phyloP scores from a whole-genome alignment of 2,888 invertebrate species.

The Volucella inflata region DNA sequence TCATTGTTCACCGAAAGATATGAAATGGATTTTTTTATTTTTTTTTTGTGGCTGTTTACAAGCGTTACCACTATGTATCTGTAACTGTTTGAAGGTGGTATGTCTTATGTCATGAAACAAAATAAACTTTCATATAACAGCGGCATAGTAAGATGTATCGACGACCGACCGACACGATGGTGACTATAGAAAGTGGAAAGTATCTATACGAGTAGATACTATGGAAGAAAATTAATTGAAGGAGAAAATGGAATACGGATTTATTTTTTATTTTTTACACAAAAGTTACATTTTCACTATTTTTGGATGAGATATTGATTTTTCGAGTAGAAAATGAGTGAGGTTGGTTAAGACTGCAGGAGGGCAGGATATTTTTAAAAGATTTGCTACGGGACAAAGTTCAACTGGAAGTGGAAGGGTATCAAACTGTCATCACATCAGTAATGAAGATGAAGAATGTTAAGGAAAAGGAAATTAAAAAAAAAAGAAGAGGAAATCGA shows the following conservation, averaged over 20 bases:
- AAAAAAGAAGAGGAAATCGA: too few relatives aligned
- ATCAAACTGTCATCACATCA: too few relatives aligned
- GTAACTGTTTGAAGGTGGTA: constrained; percentile 61
- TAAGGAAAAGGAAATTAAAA: too few relatives aligned
- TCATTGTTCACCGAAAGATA: constrained; percentile 52
- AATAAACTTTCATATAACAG: constrained; percentile 52
- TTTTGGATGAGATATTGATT: constrained; percentile 34
- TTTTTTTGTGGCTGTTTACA: too few relatives aligned
- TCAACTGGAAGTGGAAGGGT: neutral
- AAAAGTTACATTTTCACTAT: constrained; percentile 56
- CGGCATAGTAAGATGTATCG: constrained; percentile 57
- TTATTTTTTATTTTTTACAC: constrained; percentile 38
- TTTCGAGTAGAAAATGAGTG: neutral
- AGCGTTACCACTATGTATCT: constrained; percentile 24
- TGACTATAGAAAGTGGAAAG: constrained; percentile 72
- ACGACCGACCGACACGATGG: constrained; percentile 32
- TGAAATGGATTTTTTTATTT: neutral
- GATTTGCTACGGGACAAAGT: neutral
- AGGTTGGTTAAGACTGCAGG: neutral
- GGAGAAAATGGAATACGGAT: constrained; percentile 63
- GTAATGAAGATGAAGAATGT: too few relatives aligned
- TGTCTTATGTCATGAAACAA: constrained; percentile 68
- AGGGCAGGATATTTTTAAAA: neutral
- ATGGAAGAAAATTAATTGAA: constrained; percentile 69
- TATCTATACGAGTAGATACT: constrained; percentile 55